These are phyloP conservation scores for Yponomeuta plumbellus DNA, from an alignment of 2,888 invertebrate genomes.

Conservation along the genomic window DNA sequence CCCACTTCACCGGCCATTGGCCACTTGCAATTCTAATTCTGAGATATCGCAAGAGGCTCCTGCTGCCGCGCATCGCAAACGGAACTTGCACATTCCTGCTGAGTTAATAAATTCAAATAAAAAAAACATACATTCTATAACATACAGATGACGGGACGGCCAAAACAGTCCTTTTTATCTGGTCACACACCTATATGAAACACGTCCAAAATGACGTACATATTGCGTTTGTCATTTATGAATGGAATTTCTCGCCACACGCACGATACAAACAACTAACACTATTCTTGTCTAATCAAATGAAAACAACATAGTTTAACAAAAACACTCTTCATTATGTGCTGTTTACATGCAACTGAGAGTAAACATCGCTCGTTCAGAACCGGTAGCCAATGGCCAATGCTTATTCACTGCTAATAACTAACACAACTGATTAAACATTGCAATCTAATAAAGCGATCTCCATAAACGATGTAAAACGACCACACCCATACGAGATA, in stretches of 20 bases:
- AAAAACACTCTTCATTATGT: neutral
- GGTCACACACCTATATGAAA: neutral
- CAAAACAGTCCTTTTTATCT: neutral
- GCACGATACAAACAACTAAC: neutral
- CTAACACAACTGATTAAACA: neutral
- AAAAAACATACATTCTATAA: too few species aligned
- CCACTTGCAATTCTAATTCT: conserved; percentile 58
- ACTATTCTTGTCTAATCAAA: neutral
- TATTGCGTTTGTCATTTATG: neutral
- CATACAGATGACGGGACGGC: neutral
- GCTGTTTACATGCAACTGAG: conserved; percentile 1
- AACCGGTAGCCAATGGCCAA: neutral
- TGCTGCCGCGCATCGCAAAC: conserved; percentile 41
- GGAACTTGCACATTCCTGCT: conserved; percentile 48
- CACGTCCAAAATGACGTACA: neutral
- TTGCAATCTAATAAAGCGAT: neutral
- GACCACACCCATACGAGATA: conserved; percentile 2
- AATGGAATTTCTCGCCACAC: neutral
- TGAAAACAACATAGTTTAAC: neutral
- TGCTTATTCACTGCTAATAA: neutral
- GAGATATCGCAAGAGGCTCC: conserved; percentile 62
- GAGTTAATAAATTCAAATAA: conserved; percentile 51
- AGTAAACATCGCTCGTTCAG: neutral
- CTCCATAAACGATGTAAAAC: neutral
- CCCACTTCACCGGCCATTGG: conserved; percentile 41